These are phyloP conservation scores for Tenebrio molitor DNA, from an alignment of 1,140 invertebrate genomes.

Conservation along the genomic window DNA sequence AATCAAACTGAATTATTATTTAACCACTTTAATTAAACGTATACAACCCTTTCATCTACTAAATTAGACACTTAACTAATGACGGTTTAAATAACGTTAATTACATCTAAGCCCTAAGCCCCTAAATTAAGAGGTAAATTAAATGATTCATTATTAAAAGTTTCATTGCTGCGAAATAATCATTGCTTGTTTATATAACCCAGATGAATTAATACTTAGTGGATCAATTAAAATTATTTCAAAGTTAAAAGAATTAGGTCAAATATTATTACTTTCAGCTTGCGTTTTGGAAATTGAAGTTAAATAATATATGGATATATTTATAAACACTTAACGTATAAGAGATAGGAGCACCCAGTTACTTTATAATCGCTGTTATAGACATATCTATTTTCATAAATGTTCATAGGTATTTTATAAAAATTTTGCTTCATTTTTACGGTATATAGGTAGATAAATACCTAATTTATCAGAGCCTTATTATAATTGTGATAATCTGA, in stretches of 20 bases:
- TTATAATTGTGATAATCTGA: constrained; percentile 48
- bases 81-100: no score
- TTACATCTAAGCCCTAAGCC: no score
- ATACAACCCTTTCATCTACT: no score
- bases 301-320: background rate
- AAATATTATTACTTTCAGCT: background rate
- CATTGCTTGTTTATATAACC: no score
- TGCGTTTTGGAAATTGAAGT: background rate
- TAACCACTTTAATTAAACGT: no score
- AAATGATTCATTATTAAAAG: no score
- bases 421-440: constrained; percentile 28
- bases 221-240: no score
- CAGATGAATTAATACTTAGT: no score
- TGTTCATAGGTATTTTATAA: constrained; percentile 48
- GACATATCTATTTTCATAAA: constrained; percentile 59
- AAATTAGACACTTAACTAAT: no score
- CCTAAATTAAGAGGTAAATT: no score
- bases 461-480: constrained; percentile 44
- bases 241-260: constrained; percentile 1
- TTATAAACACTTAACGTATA: constrained; percentile 4
- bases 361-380: constrained; percentile 45
- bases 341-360: constrained; percentile 14
- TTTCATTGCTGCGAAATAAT: no score
- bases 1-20: no score
- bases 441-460: background rate